Base-by-base conservation (phyloP, 2,888 invertebrate genomes). In the Hyppa rectilinea region DNA sequence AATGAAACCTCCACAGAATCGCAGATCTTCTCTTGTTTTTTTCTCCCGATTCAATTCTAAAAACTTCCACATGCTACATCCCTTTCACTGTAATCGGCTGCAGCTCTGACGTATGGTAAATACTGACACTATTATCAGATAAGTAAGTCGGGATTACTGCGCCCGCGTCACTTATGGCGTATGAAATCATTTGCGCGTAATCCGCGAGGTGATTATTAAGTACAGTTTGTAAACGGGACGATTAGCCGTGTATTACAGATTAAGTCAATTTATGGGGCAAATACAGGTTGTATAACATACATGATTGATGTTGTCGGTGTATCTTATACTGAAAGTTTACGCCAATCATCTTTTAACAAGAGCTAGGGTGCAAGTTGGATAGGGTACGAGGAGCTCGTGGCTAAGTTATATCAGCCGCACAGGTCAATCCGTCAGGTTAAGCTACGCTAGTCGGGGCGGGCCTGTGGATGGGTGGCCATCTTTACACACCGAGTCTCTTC, bases 61-160 rank as follows among this genome's bases (percentile, higher is more conserved):
- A 43, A 34, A 17, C 6, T 65, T 53, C 38, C 23, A 23, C 36
- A 60, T 5, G 31, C 71, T 71, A 81, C 50, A 60, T 84, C 80
- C 61, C 75, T 59, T 83, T 65, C 80, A 65, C 78, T 50, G 69
- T 83, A 84, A 87, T 86, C 82, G 65, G 66, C 78, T 81, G 62
- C 75, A 72, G 26, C 72, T 79, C 75, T 75, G 87, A 87, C 86
- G 80, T 86, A 86, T 86, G 80, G 76, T 85, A 87, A 80, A 85
- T 78, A 85, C 52, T 65, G 63, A 26, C 60, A 78, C 85, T 82
- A 76, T 82, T 81, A 85, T 85, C 80, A 81, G 86, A 83, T 85
- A 84, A 80, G 72, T 85, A 84, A 80, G 72, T 59, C 43, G 9
- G 67, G 83, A 88, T 86, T 82, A 87, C 77, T 72, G 65, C 71